Percentiles rank a stretch among this genome's conserved stretches.
Conservation (phyloP, 2,797 vertebrate species). For the Pyrocephalus nanus region DNA sequence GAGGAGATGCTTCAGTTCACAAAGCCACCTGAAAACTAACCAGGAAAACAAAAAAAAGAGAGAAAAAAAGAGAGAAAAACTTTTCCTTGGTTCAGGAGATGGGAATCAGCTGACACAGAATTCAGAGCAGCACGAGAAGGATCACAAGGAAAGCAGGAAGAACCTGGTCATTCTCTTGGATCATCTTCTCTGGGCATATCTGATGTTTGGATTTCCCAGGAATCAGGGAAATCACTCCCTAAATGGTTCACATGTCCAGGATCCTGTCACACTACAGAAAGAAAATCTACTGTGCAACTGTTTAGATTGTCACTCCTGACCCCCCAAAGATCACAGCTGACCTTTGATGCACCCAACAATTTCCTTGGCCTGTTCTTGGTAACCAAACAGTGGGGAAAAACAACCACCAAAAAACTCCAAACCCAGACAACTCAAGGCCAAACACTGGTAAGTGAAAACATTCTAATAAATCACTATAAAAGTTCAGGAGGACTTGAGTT, state of each 20-base stretch:
- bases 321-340: neutral
- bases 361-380: neutral
- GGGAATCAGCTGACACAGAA: neutral
- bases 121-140: neutral
- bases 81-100: neutral
- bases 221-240: neutral
- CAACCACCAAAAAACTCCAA: neutral
- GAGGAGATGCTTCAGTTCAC: neutral
- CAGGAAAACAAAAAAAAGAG: neutral
- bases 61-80: neutral
- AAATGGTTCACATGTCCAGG: neutral
- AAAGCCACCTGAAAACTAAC: neutral
- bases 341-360: neutral
- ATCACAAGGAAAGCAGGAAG: neutral
- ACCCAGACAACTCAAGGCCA: neutral
- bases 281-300: neutral
- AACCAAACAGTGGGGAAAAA: neutral
- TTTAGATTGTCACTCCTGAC: neutral
- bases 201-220: neutral
- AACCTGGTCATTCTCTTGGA: neutral
- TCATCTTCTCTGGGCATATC: neutral
- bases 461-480: neutral
- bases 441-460: neutral
- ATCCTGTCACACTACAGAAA: neutral
- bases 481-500: neutral